Percentiles rank a stretch among this genome's conserved stretches.
phyloP scores from a whole-genome alignment of 2,888 invertebrate genomes.

The Acrocera orbiculus region DNA sequence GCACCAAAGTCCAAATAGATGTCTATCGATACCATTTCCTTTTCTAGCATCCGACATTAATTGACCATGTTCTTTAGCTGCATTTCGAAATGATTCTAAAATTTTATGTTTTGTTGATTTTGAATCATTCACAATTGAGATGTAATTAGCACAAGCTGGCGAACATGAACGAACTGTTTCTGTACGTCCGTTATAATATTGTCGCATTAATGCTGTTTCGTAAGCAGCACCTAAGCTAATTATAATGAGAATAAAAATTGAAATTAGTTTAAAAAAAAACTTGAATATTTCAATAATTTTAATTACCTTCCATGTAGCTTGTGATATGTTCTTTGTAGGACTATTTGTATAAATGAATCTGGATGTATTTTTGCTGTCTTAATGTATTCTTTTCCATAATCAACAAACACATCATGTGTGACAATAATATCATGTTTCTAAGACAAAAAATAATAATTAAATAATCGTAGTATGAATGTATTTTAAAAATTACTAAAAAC shows the following conservation, averaged over 20 bases:
- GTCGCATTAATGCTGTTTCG: conserved; percentile 44
- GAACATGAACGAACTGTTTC: conserved; percentile 46
- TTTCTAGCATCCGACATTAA: conserved; percentile 37
- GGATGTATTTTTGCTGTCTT: conserved; percentile 37
- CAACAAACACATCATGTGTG: conserved; percentile 26
- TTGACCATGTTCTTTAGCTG: conserved; percentile 35
- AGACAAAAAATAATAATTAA: no score
- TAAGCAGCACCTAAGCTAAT: conserved; percentile 40
- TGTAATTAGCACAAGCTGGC: conserved; percentile 31
- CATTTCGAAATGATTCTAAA: conserved; percentile 29
- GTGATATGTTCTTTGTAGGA: conserved; percentile 39
- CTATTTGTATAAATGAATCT: conserved; percentile 41
- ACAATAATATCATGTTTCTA: conserved; percentile 26
- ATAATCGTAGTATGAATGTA: no score
- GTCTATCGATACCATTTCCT: conserved; percentile 38
- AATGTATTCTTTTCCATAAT: conserved; percentile 36
- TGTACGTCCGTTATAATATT: conserved; percentile 43
- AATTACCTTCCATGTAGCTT: conserved; percentile 32
- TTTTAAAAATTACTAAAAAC: no score
- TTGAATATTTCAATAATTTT: no score
- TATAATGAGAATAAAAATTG: no score
- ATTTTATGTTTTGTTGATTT: conserved; percentile 16
- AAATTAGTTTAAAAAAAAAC: no score
- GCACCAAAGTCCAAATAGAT: conserved; percentile 39
- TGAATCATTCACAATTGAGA: conserved; percentile 22